A percentile compares a stretch with the other conserved stretches of the same genome.
Evolutionary conservation across 1,140 invertebrate genomes (phyloP).

Genomic region (Vollenhovia emeryi): DNA sequence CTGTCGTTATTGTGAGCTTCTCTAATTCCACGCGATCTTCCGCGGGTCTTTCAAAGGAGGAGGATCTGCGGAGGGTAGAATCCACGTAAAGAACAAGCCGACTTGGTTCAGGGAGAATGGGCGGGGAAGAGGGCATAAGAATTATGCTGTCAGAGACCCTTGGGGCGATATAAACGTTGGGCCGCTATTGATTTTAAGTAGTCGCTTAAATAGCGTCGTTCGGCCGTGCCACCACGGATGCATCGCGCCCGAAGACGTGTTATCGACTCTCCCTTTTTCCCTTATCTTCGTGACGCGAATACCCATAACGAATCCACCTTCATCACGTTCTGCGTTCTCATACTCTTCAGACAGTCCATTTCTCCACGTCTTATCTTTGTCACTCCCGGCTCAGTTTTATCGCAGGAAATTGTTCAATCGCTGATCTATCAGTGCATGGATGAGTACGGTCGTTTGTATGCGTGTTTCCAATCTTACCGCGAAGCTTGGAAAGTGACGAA

Average conservation of each 20-base stretch:
- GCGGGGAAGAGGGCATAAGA: constrained; percentile 18
- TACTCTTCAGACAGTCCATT: not conserved
- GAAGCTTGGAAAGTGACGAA: not conserved
- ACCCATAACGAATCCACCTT: constrained; percentile 1
- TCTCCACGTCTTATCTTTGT: not conserved
- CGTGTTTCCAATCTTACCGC: not conserved
- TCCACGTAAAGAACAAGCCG: not conserved
- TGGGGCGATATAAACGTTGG: constrained; percentile 59
- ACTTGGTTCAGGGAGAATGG: constrained; percentile 7
- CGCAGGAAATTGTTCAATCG: not conserved
- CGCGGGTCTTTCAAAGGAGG: not conserved
- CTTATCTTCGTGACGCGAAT: constrained; percentile 1
- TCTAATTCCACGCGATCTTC: not conserved
- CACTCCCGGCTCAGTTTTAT: not conserved
- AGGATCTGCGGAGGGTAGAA: not conserved
- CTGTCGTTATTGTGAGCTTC: constrained; percentile 16
- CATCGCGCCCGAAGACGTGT: constrained; percentile 52
- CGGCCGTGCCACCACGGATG: constrained; percentile 67
- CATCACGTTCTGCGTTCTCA: not conserved
- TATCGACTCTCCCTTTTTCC: constrained; percentile 17
- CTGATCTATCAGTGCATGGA: not conserved
- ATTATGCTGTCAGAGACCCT: constrained; percentile 59
- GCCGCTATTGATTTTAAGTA: constrained; percentile 80
- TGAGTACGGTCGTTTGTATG: not conserved
- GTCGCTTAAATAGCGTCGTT: constrained; percentile 79